Evolutionary conservation across 2,888 invertebrate genomes (phyloP), one percentile per base, ranked within the genome.

Genomic region (Colletes collaris): DNA sequence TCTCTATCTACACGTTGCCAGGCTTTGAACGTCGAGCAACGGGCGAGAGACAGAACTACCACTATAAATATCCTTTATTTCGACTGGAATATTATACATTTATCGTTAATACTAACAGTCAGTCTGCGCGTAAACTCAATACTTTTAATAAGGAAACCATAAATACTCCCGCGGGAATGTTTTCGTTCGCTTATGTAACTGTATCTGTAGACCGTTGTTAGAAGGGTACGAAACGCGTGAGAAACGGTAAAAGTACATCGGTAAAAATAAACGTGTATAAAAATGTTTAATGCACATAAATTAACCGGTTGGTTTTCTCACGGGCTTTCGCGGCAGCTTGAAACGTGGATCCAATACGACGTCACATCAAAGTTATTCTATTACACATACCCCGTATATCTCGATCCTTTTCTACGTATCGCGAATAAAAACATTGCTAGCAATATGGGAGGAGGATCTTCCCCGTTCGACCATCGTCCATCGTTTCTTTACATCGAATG

Each of bases 21-120:
- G 55, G 19, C 4, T 27, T 27, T 11, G 10, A 2, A 46, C 8
- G 7, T 8, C 44, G 44, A 46, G 44, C 44, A 46, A 6, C 44
- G 44, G 8, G 44, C 16, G 62, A 62, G 13, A 69, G 8, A 50
- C 11, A 10, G 8, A 1, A 27, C 55, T 50, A 44, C 7, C 64
- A 13, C 58, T 65, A 11, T 13, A 52, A 72, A 58, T 65, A 50
- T 8, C 44, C 27, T 65, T 72, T 72, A 72, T 72, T 72, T 72
- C 58, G 19, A 46, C 27, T 44, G 65, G 35, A 10, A 50, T 52
- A 50, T 27, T 65, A 72, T 58, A 72, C 72, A 72, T n/a, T 65
- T 4, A n/a, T 44, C 64, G 19, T 13, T 37, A 19, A 64, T 46
- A 16, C 35, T 35, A 35, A 37, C 53, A 55, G 64, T 72, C 35